Evolutionary conservation across 2,113 vertebrate genomes (phyloP).

Genomic region (Nycticryphes semicollaris): DNA sequence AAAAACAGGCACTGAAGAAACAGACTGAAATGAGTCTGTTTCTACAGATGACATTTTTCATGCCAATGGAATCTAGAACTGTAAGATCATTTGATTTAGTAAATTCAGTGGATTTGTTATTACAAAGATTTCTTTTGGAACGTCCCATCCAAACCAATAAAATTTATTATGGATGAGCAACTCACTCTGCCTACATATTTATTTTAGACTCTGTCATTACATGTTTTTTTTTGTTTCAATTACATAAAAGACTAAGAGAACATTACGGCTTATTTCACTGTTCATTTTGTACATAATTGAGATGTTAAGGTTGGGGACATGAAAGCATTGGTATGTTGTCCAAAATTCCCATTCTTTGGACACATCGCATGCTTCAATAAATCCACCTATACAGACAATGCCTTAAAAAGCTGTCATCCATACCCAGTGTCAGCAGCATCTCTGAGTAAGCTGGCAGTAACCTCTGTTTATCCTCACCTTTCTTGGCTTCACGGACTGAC

Average conservation of each 20-base stretch:
- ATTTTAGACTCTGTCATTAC: neutral
- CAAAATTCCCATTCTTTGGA: neutral
- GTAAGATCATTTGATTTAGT: neutral
- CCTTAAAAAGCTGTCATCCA: neutral
- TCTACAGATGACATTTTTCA: neutral
- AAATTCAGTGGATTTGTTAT: neutral
- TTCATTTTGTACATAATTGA: neutral
- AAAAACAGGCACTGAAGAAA: neutral
- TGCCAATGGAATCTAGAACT: neutral
- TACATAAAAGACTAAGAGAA: slow-evolving; percentile 9
- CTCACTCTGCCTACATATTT: neutral
- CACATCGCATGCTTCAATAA: neutral
- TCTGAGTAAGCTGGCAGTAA: neutral
- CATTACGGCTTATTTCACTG: slow-evolving; percentile 33
- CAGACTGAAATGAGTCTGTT: neutral
- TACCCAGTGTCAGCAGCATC: neutral
- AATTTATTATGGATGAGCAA: neutral
- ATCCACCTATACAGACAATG: neutral
- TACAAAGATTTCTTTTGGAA: neutral
- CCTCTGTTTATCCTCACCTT: neutral
- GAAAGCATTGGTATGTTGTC: neutral
- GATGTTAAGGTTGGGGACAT: neutral
- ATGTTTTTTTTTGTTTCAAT: slow-evolving; percentile 26
- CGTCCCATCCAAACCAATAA: neutral
- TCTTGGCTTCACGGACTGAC: neutral